phyloP scores from a whole-genome alignment of 2,113 vertebrate species.

The Stegastes partitus region DNA sequence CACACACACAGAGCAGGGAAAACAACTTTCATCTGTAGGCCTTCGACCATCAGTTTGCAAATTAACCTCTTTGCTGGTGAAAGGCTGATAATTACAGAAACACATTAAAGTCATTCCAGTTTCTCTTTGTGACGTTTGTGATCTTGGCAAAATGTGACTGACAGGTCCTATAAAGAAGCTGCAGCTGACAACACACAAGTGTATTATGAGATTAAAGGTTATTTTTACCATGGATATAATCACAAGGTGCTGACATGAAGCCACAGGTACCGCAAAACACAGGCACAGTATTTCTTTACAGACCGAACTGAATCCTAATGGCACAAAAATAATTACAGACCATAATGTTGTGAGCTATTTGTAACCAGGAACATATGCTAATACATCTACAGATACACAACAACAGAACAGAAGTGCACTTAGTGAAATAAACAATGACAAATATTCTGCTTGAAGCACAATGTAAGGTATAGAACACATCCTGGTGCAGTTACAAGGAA shows the following conservation, averaged over 20 bases:
- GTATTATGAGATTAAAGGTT: constrained; percentile 85
- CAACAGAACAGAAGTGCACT: background rate
- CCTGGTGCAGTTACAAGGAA: background rate
- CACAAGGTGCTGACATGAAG: constrained; percentile 71
- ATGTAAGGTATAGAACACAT: background rate
- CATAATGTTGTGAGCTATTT: constrained; percentile 15
- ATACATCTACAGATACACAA: background rate
- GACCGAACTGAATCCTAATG: background rate
- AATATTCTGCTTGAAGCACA: background rate
- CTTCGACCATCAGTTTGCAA: background rate
- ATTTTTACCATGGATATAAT: constrained; percentile 84
- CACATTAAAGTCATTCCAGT: constrained; percentile 15
- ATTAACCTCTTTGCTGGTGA: background rate
- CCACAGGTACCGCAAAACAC: constrained; percentile 37
- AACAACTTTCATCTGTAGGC: background rate
- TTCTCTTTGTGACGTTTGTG: constrained; percentile 45
- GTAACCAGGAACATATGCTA: background rate
- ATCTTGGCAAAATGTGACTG: constrained; percentile 67
- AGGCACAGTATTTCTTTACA: constrained; percentile 19
- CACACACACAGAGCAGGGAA: constrained; percentile 35
- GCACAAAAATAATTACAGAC: background rate
- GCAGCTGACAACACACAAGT: constrained; percentile 72
- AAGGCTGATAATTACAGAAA: background rate
- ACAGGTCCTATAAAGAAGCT: constrained; percentile 61
- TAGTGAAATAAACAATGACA: background rate